Percentiles rank a stretch among this genome's conserved stretches.
Conservation (phyloP, 2,113 vertebrate genomes). For the Barnardius zonarius region DNA sequence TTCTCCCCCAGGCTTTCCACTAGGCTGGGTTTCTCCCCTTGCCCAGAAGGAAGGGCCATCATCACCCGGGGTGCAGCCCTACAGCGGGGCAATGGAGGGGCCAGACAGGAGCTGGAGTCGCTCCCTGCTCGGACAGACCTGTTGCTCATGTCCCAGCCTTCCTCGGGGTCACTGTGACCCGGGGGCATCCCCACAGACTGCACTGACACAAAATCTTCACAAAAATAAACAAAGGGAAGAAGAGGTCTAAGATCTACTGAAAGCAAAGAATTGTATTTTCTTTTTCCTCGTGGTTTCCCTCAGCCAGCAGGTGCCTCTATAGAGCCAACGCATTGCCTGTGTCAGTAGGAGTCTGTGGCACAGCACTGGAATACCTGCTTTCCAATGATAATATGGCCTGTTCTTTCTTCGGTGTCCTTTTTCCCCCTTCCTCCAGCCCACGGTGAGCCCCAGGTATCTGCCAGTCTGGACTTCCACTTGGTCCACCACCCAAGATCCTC, state of each 20-base stretch:
- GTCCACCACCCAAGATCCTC: background rate
- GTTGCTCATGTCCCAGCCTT: background rate
- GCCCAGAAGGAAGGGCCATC: background rate
- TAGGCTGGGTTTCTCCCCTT: background rate
- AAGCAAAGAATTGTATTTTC: background rate
- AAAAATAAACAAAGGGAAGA: background rate
- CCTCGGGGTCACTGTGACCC: background rate
- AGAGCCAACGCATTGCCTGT: constrained; percentile 29
- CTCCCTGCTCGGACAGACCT: background rate
- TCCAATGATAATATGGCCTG: background rate
- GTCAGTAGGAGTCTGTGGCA: background rate
- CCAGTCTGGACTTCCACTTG: background rate
- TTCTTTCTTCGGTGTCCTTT: background rate
- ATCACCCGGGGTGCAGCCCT: background rate
- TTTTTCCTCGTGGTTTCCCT: background rate
- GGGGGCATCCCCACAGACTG: background rate
- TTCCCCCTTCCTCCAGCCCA: background rate
- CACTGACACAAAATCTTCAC: background rate
- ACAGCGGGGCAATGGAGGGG: background rate
- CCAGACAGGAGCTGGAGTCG: accelerated
- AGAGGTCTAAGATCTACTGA: background rate
- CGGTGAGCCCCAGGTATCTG: background rate
- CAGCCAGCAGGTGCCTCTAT: constrained; percentile 70
- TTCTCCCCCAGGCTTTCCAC: background rate
- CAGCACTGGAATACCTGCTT: constrained; percentile 43